Evolutionary conservation across 2,797 vertebrate genomes (phyloP).

Genomic region (Pseudopleuronectes americanus): DNA sequence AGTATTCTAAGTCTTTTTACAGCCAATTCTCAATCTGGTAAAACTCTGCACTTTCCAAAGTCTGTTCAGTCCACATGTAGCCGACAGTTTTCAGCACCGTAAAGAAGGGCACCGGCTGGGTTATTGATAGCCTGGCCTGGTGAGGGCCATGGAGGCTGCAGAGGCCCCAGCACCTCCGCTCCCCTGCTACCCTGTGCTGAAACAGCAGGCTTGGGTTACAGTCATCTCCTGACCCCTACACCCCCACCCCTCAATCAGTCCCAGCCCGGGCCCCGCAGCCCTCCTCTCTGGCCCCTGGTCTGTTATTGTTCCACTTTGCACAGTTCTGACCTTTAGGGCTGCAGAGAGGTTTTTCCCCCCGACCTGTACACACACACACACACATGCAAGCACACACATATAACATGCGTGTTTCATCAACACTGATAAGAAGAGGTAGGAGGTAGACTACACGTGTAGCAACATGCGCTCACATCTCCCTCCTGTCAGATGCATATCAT

Average conservation of each 20-base stretch:
- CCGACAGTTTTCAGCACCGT: slow-evolving; percentile 47
- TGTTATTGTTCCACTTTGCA: slow-evolving; percentile 93
- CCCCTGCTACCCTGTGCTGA: slow-evolving; percentile 87
- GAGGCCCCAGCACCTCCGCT: slow-evolving; percentile 83
- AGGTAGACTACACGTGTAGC: slow-evolving; percentile 76
- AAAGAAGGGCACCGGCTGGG: slow-evolving; percentile 62
- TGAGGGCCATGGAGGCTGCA: slow-evolving; percentile 68
- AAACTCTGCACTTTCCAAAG: background rate
- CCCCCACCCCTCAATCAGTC: slow-evolving; percentile 49
- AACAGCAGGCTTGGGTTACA: slow-evolving; percentile 91
- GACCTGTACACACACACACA: slow-evolving; percentile 66
- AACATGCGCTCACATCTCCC: slow-evolving; percentile 73
- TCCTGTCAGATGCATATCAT: slow-evolving; percentile 84
- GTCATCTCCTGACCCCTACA: slow-evolving; percentile 58
- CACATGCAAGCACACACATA: slow-evolving; percentile 25
- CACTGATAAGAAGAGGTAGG: slow-evolving; percentile 83
- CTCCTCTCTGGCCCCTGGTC: slow-evolving; percentile 77
- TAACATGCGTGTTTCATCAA: slow-evolving; percentile 86
- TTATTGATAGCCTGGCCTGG: slow-evolving; percentile 80
- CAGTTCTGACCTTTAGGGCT: slow-evolving; percentile 88
- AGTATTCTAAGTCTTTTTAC: background rate
- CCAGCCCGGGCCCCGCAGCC: slow-evolving; percentile 52
- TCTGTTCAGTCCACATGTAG: slow-evolving; percentile 34
- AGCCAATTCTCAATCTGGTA: background rate
- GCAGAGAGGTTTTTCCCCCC: slow-evolving; percentile 71